A percentile compares a stretch with the other conserved stretches of the same genome.
These are phyloP conservation scores for Spheniscus humboldti DNA, from an alignment of 2,797 vertebrate genomes.

Conservation along the genomic window DNA sequence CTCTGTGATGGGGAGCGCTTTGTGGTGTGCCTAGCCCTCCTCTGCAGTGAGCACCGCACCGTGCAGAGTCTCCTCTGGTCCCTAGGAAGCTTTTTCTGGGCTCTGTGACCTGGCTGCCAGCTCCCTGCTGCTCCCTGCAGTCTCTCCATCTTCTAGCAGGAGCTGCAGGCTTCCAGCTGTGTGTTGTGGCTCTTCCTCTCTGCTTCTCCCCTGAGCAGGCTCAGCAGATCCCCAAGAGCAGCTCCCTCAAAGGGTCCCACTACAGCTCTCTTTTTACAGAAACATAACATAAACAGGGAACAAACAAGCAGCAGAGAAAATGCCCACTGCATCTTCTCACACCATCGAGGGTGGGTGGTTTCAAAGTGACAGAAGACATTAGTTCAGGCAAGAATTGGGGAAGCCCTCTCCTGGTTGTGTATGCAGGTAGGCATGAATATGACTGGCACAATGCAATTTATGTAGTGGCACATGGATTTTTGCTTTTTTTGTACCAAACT, in stretches of 20 bases:
- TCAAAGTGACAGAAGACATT: not conserved
- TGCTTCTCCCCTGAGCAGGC: not conserved
- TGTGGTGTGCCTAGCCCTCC: not conserved
- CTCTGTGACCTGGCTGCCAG: not conserved
- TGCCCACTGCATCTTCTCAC: not conserved
- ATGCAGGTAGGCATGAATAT: not conserved
- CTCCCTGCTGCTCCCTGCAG: not conserved
- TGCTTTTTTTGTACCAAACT: not conserved
- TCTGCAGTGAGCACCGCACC: not conserved
- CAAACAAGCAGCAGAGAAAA: not conserved
- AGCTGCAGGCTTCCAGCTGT: not conserved
- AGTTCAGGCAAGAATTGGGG: not conserved
- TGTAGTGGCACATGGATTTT: fast-evolving
- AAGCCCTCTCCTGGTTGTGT: not conserved
- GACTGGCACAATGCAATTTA: not conserved
- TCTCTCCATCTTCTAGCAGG: not conserved
- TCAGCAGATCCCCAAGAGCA: not conserved
- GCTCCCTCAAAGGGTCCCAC: not conserved
- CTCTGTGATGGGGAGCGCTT: fast-evolving
- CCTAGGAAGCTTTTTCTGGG: not conserved
- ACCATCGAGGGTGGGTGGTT: fast-evolving
- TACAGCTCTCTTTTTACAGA: not conserved
- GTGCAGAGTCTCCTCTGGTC: not conserved
- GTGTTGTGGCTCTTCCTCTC: not conserved
- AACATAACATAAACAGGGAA: not conserved